Evolutionary conservation across 2,113 vertebrate species (phyloP), one percentile per base, ranked within the genome.

Genomic region (Pungitius pungitius): DNA sequence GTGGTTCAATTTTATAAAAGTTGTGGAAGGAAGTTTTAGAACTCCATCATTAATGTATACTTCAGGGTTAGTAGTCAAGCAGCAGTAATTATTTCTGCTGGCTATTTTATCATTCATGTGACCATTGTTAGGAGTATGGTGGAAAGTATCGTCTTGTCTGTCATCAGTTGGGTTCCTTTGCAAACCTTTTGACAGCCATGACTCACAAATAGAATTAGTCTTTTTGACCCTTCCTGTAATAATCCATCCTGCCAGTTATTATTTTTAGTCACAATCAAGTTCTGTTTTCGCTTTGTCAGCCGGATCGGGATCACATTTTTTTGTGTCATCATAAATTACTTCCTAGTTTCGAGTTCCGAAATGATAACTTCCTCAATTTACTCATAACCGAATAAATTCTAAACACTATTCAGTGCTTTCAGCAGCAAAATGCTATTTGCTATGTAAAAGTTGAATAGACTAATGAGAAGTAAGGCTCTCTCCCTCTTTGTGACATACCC

Each of bases 261-360:
- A 71, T 13, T 8, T 63, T 68, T 73, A 77, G 62, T n/a, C 58
- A 56, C 40, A 52, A 49, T 54, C 45, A 6, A 4, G 15, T 42
- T 85, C 18, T n/a, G 35, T 45, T 58, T 70, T 47, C n/a, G 14
- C 26, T 20, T 10, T 2, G 9, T 40, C 13, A 33, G 49, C 72
- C 15, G 5, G 22, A 24, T 83, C 71, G 15, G 1, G 6, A 20
- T 43, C 1, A n/a, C 1, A 66, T 55, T 70, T 26, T 15, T 61
- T 22, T 3, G 24, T 6, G 3, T 80, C 75, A 80, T 83, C 51
- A 81, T 35, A 71, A 79, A 47, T 39, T 2, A 13, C 58, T 86
- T 89, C 84, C 67, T 42, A 6, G 2, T 82, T 89, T 83, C 27
- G 17, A 14, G 24, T 87, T 78, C 64, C 24, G 52, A 12, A 20